Conservation (phyloP, 2,888 invertebrate species). For the Vannuccia rotundouncinata region DNA sequence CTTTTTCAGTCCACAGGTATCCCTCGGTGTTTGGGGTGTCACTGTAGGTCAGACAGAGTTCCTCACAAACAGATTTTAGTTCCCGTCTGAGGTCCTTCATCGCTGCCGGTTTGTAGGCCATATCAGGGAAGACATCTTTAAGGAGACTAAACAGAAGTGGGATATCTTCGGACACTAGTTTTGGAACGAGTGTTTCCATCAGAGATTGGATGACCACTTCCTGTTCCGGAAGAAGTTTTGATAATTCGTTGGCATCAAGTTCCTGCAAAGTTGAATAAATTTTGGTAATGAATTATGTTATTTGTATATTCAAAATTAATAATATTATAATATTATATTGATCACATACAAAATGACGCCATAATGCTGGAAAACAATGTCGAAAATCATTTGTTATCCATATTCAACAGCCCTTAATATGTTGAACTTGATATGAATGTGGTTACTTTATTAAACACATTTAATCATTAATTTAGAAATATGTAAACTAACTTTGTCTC, state of each 20-base stretch:
- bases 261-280: not conserved
- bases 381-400: too few species aligned
- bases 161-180: conserved; percentile 97
- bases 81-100: conserved; percentile 83
- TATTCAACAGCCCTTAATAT: too few species aligned
- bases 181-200: conserved; percentile 98
- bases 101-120: conserved; percentile 81
- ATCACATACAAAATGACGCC: too few species aligned
- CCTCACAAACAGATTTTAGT: conserved; percentile 83
- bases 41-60: conserved; percentile 85
- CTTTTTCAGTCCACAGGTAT: conserved; percentile 85
- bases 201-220: conserved; percentile 98
- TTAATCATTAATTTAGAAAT: too few species aligned
- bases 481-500: conserved; percentile 50
- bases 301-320: too few species aligned
- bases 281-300: too few species aligned
- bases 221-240: conserved; percentile 90
- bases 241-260: conserved; percentile 81
- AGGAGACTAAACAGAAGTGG: conserved; percentile 87
- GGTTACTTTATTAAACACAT: too few species aligned
- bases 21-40: conserved; percentile 60
- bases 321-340: too few species aligned
- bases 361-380: too few species aligned
- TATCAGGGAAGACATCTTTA: conserved; percentile 96
- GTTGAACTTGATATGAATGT: too few species aligned